Percentiles rank a stretch among this genome's conserved stretches.
Conservation (phyloP, 2,888 invertebrate genomes). For the Seira ritae region DNA sequence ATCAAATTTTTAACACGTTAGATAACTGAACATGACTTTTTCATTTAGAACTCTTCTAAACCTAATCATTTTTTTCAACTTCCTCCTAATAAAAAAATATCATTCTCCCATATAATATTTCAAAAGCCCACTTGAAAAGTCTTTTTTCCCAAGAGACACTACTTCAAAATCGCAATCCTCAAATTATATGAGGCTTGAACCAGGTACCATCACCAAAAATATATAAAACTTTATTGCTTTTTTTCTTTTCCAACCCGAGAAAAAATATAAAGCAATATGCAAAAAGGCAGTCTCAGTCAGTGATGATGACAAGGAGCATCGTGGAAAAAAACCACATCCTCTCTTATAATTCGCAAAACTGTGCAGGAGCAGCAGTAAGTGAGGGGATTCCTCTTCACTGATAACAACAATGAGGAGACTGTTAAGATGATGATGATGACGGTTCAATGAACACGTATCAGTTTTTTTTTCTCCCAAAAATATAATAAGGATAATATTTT, state of each 20-base stretch:
- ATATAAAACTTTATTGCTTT: background rate
- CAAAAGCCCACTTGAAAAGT: too few species aligned
- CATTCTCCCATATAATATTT: background rate
- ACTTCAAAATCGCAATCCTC: too few species aligned
- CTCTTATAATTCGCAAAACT: background rate
- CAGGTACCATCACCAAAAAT: background rate
- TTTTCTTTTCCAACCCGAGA: background rate
- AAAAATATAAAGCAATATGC: background rate
- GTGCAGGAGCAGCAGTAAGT: background rate
- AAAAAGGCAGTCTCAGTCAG: too few species aligned
- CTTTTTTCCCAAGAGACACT: background rate
- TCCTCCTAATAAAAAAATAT: background rate
- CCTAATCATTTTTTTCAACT: background rate
- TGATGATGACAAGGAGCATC: too few species aligned
- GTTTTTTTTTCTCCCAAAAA: slow-evolving; percentile 31
- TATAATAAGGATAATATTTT: background rate
- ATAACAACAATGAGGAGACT: slow-evolving; percentile 27
- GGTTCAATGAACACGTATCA: slow-evolving; percentile 65
- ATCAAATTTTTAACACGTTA: too few species aligned
- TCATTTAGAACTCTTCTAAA: slow-evolving; percentile 34
- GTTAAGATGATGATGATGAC: slow-evolving; percentile 40
- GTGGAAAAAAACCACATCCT: background rate
- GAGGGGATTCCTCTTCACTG: too few species aligned
- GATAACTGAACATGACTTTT: slow-evolving; percentile 43
- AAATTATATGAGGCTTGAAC: too few species aligned